phyloP scores from a whole-genome alignment of 2,113 vertebrate species.

The Oncorhynchus keta region DNA sequence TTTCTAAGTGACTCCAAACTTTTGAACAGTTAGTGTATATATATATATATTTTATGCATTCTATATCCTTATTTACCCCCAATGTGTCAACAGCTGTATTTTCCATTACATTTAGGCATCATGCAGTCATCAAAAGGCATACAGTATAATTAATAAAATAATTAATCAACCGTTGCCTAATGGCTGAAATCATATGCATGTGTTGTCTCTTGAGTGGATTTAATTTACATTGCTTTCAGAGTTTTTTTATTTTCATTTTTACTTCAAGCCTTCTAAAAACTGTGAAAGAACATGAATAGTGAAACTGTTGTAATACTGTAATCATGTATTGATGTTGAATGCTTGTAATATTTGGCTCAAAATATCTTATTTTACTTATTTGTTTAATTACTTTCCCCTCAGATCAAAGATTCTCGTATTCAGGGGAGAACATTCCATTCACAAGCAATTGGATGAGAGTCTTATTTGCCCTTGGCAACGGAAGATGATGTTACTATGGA shows the following conservation, averaged over 20 bases:
- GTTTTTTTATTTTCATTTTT: too few relatives aligned
- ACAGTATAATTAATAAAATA: too few relatives aligned
- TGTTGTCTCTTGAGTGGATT: neutral
- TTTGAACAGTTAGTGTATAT: too few relatives aligned
- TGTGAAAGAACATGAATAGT: neutral
- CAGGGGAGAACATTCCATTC: slow-evolving; percentile 71
- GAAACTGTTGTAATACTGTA: slow-evolving; percentile 3
- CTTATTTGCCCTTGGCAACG: slow-evolving; percentile 73
- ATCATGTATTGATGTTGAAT: slow-evolving; percentile 48
- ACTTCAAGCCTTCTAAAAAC: neutral
- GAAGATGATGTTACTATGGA: slow-evolving; percentile 95
- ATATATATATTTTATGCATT: too few relatives aligned
- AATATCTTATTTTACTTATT: slow-evolving; percentile 76
- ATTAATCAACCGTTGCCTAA: neutral
- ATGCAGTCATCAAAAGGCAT: too few relatives aligned
- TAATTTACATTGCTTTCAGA: neutral
- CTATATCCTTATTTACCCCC: too few relatives aligned
- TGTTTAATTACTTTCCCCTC: slow-evolving; percentile 76
- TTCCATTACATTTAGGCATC: too few relatives aligned
- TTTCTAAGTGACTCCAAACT: too few relatives aligned
- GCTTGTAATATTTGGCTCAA: slow-evolving; percentile 60
- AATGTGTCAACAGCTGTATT: too few relatives aligned
- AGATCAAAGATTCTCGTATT: slow-evolving; percentile 82
- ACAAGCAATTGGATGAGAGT: slow-evolving; percentile 75
- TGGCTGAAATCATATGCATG: neutral